Conservation (phyloP, 2,797 vertebrate species). For the Anableps anableps region DNA sequence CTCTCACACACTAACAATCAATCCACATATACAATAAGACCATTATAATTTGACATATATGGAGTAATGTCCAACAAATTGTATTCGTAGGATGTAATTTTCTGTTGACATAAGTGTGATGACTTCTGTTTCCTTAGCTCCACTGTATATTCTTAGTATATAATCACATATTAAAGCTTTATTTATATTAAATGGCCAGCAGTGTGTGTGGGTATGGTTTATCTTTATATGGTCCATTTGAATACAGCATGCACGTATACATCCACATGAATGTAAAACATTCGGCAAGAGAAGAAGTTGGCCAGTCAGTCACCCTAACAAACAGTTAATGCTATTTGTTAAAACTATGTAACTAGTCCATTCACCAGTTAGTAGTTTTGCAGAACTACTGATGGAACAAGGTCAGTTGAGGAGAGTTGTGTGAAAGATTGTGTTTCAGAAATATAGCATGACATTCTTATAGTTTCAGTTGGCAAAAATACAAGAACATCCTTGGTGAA, state of each 20-base stretch:
- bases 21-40: background rate
- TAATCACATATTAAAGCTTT: slow-evolving; percentile 63
- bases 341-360: too few relatives aligned
- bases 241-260: background rate
- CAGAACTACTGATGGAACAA: background rate
- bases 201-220: background rate
- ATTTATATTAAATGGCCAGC: background rate
- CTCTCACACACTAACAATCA: slow-evolving; percentile 8
- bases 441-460: background rate
- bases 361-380: too few relatives aligned
- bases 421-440: background rate
- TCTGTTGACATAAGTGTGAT: background rate
- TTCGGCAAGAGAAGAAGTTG: background rate
- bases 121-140: background rate
- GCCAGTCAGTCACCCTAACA: background rate
- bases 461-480: background rate
- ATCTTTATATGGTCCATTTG: background rate
- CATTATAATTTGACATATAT: background rate
- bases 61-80: background rate
- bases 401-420: background rate
- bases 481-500: too few relatives aligned
- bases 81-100: background rate
- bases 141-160: background rate
- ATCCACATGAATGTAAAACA: too few relatives aligned
- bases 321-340: background rate